phyloP scores from a whole-genome alignment of 2,888 invertebrate genomes.

The Aleiodes leptofemur region DNA sequence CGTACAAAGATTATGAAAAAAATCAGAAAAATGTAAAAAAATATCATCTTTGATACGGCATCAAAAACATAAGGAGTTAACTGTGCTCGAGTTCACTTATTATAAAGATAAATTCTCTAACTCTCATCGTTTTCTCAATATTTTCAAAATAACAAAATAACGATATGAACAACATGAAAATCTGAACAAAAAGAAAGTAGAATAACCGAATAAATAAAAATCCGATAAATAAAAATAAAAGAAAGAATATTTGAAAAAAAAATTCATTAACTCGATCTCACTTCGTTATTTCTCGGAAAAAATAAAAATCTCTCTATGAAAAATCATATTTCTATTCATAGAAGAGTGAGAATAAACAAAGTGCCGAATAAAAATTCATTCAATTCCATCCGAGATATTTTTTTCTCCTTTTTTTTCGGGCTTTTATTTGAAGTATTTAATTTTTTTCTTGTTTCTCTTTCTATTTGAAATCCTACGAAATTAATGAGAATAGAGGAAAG shows the following conservation, averaged over 20 bases:
- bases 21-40: too few relatives aligned
- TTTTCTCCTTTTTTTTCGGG: not conserved
- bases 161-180: too few relatives aligned
- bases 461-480: not conserved
- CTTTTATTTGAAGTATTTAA: not conserved
- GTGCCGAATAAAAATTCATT: not conserved
- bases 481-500: conserved; percentile 16
- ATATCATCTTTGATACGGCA: too few relatives aligned
- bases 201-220: too few relatives aligned
- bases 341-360: conserved; percentile 8
- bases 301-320: conserved; percentile 24
- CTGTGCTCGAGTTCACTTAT: too few relatives aligned
- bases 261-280: not conserved
- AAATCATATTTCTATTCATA: conserved; percentile 23
- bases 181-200: too few relatives aligned
- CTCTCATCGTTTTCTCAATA: too few relatives aligned
- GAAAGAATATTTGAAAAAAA: conserved; percentile 8
- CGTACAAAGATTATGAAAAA: too few relatives aligned
- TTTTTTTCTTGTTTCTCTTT: not conserved
- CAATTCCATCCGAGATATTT: not conserved
- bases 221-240: conserved; percentile 4
- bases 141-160: too few relatives aligned
- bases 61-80: too few relatives aligned
- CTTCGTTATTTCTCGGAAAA: not conserved
- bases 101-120: too few relatives aligned